Conservation (phyloP, 2,113 vertebrate genomes). For the Lepisosteus osseus region DNA sequence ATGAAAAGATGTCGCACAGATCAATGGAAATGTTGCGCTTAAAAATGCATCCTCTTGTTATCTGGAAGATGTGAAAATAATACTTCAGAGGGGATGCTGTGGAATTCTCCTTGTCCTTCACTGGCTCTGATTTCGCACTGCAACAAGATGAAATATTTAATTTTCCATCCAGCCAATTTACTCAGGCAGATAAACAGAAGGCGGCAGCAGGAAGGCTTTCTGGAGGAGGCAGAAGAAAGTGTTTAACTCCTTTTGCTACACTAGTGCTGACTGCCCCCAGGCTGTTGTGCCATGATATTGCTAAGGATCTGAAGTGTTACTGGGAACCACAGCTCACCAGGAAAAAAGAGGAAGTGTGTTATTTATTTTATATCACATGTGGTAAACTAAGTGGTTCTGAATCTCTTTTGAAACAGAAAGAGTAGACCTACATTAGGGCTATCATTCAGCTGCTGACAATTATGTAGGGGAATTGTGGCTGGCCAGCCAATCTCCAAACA, state of each 20-base stretch:
- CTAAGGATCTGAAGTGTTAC: constrained; percentile 2
- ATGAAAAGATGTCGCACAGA: no score
- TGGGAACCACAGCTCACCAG: background rate
- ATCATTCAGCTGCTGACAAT: constrained; percentile 53
- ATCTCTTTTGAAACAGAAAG: constrained; percentile 26
- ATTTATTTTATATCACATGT: constrained; percentile 26
- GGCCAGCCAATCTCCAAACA: constrained; percentile 51
- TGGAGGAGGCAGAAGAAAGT: background rate
- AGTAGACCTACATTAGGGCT: constrained; percentile 16
- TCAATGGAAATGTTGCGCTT: no score
- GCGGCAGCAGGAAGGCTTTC: background rate
- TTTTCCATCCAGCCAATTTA: background rate
- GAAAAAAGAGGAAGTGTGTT: constrained; percentile 11
- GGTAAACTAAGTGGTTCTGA: constrained; percentile 17
- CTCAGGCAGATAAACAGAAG: background rate
- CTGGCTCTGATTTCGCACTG: background rate
- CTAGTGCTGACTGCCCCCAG: background rate
- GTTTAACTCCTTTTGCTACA: background rate
- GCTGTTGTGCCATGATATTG: background rate
- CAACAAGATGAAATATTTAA: constrained; percentile 3
- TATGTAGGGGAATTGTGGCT: constrained; percentile 59
- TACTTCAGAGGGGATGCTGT: background rate
- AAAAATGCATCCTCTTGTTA: no score
- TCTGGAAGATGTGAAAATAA: background rate
- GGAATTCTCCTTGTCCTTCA: background rate